Conservation (phyloP, 2,797 vertebrate genomes). For the Corythornis leucogaster region DNA sequence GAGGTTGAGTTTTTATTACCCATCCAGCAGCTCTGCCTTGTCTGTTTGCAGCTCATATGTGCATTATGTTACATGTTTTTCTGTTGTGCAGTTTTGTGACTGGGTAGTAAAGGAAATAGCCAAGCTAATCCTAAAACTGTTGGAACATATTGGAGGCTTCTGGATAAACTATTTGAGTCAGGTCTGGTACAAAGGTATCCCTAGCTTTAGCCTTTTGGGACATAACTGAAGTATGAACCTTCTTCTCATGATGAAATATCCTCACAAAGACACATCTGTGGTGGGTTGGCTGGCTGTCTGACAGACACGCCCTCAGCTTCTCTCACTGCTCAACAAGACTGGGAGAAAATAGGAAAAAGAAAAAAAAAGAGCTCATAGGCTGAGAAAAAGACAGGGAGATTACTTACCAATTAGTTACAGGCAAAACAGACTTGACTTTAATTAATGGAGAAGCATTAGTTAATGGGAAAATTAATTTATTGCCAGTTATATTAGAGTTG, state of each 20-base stretch:
- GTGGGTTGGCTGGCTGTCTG: neutral
- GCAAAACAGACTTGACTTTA: neutral
- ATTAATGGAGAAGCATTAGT: neutral
- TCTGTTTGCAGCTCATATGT: neutral
- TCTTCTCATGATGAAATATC: neutral
- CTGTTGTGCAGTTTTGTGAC: neutral
- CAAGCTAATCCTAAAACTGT: neutral
- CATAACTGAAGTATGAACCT: neutral
- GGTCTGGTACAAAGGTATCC: neutral
- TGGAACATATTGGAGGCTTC: neutral
- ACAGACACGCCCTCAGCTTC: neutral
- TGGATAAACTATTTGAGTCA: neutral
- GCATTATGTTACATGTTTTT: neutral
- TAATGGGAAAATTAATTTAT: neutral
- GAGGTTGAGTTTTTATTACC: neutral
- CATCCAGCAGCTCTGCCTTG: neutral
- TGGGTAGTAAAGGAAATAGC: neutral
- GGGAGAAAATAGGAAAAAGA: neutral
- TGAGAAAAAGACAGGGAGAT: neutral
- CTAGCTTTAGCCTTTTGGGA: neutral
- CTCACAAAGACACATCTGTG: neutral
- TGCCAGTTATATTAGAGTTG: neutral
- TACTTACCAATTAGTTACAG: neutral
- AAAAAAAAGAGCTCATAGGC: neutral
- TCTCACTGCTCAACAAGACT: neutral